phyloP scores from a whole-genome alignment of 2,113 vertebrate genomes.

The Phoxinus phoxinus region DNA sequence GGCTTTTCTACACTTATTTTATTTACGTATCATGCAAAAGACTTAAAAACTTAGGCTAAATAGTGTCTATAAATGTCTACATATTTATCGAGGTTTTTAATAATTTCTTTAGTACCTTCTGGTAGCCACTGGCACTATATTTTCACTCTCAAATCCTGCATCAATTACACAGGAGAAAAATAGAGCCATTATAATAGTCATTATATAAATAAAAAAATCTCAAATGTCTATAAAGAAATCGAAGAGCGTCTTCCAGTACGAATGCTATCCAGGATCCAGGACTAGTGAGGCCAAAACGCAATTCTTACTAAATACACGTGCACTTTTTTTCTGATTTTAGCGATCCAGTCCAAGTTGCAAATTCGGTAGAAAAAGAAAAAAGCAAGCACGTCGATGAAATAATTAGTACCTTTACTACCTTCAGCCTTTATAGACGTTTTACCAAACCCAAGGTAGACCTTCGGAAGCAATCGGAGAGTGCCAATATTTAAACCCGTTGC shows the following conservation, averaged over 20 bases:
- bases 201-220: constrained; percentile 3
- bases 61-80: neutral
- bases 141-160: neutral
- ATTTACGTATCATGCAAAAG: neutral
- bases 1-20: constrained; percentile 13
- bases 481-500: constrained; percentile 91
- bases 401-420: constrained; percentile 6
- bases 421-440: constrained; percentile 51
- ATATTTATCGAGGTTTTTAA: neutral
- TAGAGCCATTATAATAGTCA: no score
- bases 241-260: constrained; percentile 18
- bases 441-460: constrained; percentile 17
- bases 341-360: neutral
- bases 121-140: neutral
- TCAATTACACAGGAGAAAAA: neutral
- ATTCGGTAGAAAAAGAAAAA: neutral
- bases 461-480: constrained; percentile 81
- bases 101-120: neutral
- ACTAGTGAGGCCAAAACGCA: neutral
- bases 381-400: neutral
- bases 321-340: neutral
- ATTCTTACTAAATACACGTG: neutral
- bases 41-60: neutral
- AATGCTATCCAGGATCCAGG: neutral
- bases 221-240: neutral